These are phyloP conservation scores for Sussaba pulchella DNA, from an alignment of 2,888 invertebrate species.

Conservation along the genomic window DNA sequence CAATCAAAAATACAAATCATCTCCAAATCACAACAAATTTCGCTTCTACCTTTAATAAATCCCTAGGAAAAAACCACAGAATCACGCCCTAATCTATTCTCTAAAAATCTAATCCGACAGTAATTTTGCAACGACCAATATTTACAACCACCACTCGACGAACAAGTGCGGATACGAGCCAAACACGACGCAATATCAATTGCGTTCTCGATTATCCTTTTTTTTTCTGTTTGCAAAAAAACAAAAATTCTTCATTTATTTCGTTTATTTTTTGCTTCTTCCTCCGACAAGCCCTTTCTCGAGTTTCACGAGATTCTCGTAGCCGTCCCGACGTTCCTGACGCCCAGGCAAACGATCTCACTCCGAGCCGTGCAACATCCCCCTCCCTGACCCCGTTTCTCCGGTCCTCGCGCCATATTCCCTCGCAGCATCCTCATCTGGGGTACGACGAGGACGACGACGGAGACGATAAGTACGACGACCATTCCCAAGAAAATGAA, in stretches of 20 bases:
- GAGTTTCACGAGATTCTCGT: slow-evolving; percentile 51
- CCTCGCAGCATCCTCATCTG: slow-evolving; percentile 38
- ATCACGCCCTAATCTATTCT: too few relatives aligned
- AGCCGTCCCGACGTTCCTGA: slow-evolving; percentile 43
- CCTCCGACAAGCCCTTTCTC: slow-evolving; percentile 27
- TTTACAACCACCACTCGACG: too few relatives aligned
- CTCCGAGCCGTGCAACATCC: slow-evolving; percentile 21
- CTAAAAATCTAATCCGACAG: too few relatives aligned
- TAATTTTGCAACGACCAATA: too few relatives aligned
- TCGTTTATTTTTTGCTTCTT: slow-evolving; percentile 13
- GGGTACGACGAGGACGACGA: slow-evolving; percentile 52
- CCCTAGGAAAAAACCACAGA: too few relatives aligned
- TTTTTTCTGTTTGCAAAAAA: too few relatives aligned
- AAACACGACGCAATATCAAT: background rate
- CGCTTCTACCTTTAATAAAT: too few relatives aligned
- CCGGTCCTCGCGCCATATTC: slow-evolving; percentile 19
- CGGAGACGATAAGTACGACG: slow-evolving; percentile 68
- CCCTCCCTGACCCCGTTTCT: slow-evolving; percentile 53
- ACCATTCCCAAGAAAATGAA: slow-evolving; percentile 69
- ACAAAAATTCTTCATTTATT: too few relatives aligned
- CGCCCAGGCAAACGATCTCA: slow-evolving; percentile 48
- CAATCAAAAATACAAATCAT: too few relatives aligned
- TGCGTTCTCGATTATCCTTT: slow-evolving; percentile 27
- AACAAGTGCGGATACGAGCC: too few relatives aligned
- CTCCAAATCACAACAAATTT: too few relatives aligned